Evolutionary conservation across 2,888 invertebrate genomes (phyloP), one percentile per base, ranked within the genome.

Genomic region (Heteromurus nitidus): DNA sequence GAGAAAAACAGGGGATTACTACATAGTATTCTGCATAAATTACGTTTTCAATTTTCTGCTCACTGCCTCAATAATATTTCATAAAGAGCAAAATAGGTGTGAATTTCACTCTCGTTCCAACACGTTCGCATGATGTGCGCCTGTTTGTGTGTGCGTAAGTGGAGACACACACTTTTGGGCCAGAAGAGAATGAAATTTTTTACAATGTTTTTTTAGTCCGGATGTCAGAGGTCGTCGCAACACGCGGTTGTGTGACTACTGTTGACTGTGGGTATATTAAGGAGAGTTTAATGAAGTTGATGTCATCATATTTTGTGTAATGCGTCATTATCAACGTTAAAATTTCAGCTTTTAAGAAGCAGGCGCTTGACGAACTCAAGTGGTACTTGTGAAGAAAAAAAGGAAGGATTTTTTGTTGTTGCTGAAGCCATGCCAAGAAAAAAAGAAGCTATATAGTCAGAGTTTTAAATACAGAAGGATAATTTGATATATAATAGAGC

Each of bases 1-100:
- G n/a, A n/a, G n/a, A n/a, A n/a, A n/a, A n/a, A n/a, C n/a, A n/a
- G n/a, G 47, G n/a, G 18, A 72, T 72, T 60, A 44, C 72, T 26
- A 70, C 55, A 70, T 24, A 53, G 31, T 69, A 53, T 55, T 62
- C 47, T 44, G 11, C 68, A 36, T 65, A 65, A 42, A 53, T 44
- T 68, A 42, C 20, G 60, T 67, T 58, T 68, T 76, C 50, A 76
- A 76, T 76, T 76, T 76, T 76, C 58, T 67, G 76, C 44, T 68
- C 16, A 30, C 30, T 76, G 68, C 58, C 68, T 64, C 68, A n/a
- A 42, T 67, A 36, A 22, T 58, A 20, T 53, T n/a, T n/a, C n/a
- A n/a, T n/a, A n/a, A n/a, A n/a, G n/a, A n/a, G n/a, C n/a, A 47
- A 74, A 74, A 53, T 65, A 74, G 64, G 73, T 73, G 73, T 58